Evolutionary conservation across 1,140 invertebrate species (phyloP).

Genomic region (Pararge aegeria): DNA sequence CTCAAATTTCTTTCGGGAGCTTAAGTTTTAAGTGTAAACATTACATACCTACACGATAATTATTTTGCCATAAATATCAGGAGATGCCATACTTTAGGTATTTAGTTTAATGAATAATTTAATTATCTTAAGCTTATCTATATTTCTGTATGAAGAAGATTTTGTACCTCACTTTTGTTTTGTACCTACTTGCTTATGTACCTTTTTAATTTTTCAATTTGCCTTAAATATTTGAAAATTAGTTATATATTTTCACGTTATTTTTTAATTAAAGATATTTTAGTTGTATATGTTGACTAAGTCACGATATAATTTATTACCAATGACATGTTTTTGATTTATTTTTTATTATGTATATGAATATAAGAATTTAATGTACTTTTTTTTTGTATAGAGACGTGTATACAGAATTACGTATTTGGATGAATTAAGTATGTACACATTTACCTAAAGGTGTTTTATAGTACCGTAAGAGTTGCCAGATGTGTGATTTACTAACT

Average conservation of each 20-base stretch:
- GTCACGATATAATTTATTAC: conserved; percentile 78
- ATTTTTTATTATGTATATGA: conserved; percentile 46
- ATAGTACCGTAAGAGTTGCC: conserved; percentile 46
- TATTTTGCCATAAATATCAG: conserved; percentile 61
- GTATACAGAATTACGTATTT: conserved; percentile 58
- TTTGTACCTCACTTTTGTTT: conserved; percentile 53
- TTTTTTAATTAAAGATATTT: conserved; percentile 44
- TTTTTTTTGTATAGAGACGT: conserved; percentile 57
- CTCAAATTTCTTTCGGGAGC: too few species aligned
- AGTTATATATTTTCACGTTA: conserved; percentile 45
- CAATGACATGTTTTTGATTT: conserved; percentile 75
- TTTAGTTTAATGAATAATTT: conserved; percentile 34
- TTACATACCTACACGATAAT: neutral
- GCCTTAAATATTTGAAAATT: conserved; percentile 33
- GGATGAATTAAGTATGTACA: conserved; percentile 45
- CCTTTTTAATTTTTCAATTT: conserved; percentile 24
- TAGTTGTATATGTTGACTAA: conserved; percentile 71
- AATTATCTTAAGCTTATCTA: conserved; percentile 18
- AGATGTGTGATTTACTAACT: conserved; percentile 68
- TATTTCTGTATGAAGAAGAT: conserved; percentile 26
- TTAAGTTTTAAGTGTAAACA: neutral
- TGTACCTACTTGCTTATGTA: conserved; percentile 49
- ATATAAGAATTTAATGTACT: conserved; percentile 36
- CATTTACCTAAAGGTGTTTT: conserved; percentile 43
- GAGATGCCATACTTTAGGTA: conserved; percentile 66